Evolutionary conservation across 2,797 vertebrate genomes (phyloP), one percentile per base, ranked within the genome.

Genomic region (Furcifer pardalis): DNA sequence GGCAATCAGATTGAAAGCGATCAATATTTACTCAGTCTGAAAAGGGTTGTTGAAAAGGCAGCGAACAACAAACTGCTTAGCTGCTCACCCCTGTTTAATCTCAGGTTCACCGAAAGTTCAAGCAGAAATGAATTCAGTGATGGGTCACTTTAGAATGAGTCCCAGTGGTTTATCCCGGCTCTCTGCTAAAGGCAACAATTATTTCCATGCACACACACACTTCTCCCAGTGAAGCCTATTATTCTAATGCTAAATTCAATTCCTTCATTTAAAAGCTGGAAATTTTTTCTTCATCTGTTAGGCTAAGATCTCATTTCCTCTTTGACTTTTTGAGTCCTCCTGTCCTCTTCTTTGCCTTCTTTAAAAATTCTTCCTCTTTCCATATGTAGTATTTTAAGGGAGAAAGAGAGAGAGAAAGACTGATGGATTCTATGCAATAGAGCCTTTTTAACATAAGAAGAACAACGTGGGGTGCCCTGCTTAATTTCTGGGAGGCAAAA

Each of bases 11-110:
- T 97, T 96, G 96, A 95, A 96, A 92, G 94, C 93, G 94, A 97
- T 97, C 96, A 97, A 97, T 97, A 97, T 97, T 97, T 97, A 97
- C 96, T 96, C 95, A 96, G 96, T 95, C 96, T 97, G 96, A 96
- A 97, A 86, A 97, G 95, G 96, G 94, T 93, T 96, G 96, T 96
- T 97, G 96, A 97, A 97, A 96, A 97, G 96, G 94, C 96, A 96
- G 95, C 96, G 95, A 96, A 95, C 96, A 97, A 96, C 96, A 96
- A 96, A 97, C 96, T 96, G 95, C 95, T 96, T 96, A 94, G 96
- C 94, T 96, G 95, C 95, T 96, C 95, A 95, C 94, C 94, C 93
- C 93, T 95, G 96, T 96, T 97, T 97, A 97, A 97, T 97, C 96
- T 96, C 94, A 96, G 96, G 96, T 97, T 97, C 96, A 97, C 94